Conservation (phyloP, 2,113 vertebrate genomes). For the Pontoporia blainvillei region DNA sequence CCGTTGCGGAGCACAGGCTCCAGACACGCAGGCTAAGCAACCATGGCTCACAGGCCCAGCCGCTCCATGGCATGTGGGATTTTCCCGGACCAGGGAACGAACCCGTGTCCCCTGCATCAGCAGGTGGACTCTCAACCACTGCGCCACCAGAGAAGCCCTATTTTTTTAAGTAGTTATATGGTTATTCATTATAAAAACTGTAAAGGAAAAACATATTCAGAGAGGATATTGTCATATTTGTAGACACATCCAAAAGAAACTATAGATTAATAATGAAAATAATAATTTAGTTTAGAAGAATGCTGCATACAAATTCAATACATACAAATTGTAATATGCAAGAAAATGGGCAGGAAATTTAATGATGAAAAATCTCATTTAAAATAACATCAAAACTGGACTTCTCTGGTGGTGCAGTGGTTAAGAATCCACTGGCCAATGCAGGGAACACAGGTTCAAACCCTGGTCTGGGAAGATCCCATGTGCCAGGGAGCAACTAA, state of each 20-base stretch:
- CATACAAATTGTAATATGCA: not conserved
- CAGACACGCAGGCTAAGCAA: too few relatives aligned
- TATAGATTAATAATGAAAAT: not conserved
- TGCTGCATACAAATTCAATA: not conserved
- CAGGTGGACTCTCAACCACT: too few relatives aligned
- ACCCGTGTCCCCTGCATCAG: too few relatives aligned
- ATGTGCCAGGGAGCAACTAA: rapidly evolving
- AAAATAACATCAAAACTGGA: not conserved
- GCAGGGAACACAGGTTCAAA: too few relatives aligned
- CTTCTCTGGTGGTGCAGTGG: too few relatives aligned
- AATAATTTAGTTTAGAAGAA: not conserved
- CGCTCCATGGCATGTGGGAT: too few relatives aligned
- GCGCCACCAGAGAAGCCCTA: too few relatives aligned
- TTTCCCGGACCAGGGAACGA: too few relatives aligned
- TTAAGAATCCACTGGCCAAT: too few relatives aligned
- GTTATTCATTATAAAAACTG: not conserved
- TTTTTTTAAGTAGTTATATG: not conserved
- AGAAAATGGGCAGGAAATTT: not conserved
- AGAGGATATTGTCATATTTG: not conserved
- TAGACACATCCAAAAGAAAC: not conserved
- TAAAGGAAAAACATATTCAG: not conserved
- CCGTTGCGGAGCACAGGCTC: too few relatives aligned
- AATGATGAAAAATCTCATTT: not conserved
- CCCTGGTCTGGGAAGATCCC: too few relatives aligned
- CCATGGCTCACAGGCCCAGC: too few relatives aligned